Base-by-base conservation (phyloP, 2,888 invertebrate genomes). In the Erebia ligea region DNA sequence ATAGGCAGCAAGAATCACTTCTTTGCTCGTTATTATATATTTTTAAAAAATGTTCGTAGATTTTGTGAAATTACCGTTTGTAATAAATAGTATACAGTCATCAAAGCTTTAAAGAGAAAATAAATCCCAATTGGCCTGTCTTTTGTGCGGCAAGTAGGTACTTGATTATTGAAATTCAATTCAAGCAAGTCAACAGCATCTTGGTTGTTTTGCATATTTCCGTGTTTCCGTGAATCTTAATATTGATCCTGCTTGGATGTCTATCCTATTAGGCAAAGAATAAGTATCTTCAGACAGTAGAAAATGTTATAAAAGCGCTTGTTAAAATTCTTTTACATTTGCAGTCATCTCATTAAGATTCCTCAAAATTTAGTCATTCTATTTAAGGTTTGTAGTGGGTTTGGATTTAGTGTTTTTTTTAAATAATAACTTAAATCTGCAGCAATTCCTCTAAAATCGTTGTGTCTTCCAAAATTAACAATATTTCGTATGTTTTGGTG, bases 241-340 rank as follows among this genome's bases (percentile, higher is more conserved):
- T 50, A n/a, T 64, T 52, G 52, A 34, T 52, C 65, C 34, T 48
- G n/a, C 58, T 67, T 48, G 48, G 21, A 48, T 58, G 17, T 67
- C 48, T 66, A 15, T 57, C 19, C 48, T n/a, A 17, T 61, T 61
- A 69, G 42, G 34, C 65, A 66, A 72, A 67, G 70, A 72, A 64
- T 68, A 34, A 34, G 34, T 34, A 66, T 56, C 25, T 58, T 59
- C 62, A 68, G 69, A 68, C 72, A 68, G 56, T 70, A 68, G 69
- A 72, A 73, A 73, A 73, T 70, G 78, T 81, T 81, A 86, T 88
- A 89, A 91, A 91, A 88, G 86, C 79, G 84, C 90, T 92, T 90
- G 91, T 92, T 92, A 92, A 91, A 86, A 91, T 92, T 89, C 91
- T 87, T 86, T 81, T 77, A 83, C 67, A 59, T 70, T 42, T 50